Conservation (phyloP, 2,888 invertebrate genomes). For the Agrochola lychnidis region DNA sequence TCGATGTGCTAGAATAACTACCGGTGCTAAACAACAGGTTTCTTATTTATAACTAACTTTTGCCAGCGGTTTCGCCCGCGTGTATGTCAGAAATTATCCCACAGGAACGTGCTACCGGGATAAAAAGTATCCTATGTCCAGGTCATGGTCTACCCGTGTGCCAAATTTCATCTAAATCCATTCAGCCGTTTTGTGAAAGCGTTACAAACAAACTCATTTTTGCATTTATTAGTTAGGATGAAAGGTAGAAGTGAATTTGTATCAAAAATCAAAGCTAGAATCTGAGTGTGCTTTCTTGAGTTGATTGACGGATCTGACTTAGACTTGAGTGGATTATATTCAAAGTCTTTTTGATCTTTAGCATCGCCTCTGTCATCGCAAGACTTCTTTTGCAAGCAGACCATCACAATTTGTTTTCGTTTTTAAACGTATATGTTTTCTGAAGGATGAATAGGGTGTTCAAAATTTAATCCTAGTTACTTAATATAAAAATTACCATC, state of each 20-base stretch:
- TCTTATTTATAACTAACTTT: neutral
- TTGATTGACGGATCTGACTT: slow-evolving; percentile 22
- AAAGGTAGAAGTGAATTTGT: neutral
- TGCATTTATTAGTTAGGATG: too few species aligned
- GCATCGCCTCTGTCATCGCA: slow-evolving; percentile 15
- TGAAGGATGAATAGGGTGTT: too few species aligned
- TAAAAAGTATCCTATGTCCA: too few species aligned
- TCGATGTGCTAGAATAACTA: too few species aligned
- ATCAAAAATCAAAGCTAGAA: slow-evolving; percentile 3
- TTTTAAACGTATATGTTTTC: neutral
- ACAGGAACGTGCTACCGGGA: too few species aligned
- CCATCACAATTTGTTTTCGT: slow-evolving; percentile 11
- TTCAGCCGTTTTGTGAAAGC: too few species aligned
- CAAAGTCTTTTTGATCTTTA: slow-evolving; percentile 26
- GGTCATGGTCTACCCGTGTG: too few species aligned
- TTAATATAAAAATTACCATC: neutral
- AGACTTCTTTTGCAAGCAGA: slow-evolving; percentile 4
- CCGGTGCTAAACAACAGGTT: neutral
- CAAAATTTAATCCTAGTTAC: neutral
- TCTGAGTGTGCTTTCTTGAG: slow-evolving; percentile 15
- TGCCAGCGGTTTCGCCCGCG: too few species aligned
- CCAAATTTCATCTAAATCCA: too few species aligned
- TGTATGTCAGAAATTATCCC: too few species aligned
- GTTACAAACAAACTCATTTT: too few species aligned
- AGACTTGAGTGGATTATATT: slow-evolving; percentile 29